These are phyloP conservation scores for Caligus rogercresseyi DNA, from an alignment of 1,140 invertebrate species.

Conservation along the genomic window DNA sequence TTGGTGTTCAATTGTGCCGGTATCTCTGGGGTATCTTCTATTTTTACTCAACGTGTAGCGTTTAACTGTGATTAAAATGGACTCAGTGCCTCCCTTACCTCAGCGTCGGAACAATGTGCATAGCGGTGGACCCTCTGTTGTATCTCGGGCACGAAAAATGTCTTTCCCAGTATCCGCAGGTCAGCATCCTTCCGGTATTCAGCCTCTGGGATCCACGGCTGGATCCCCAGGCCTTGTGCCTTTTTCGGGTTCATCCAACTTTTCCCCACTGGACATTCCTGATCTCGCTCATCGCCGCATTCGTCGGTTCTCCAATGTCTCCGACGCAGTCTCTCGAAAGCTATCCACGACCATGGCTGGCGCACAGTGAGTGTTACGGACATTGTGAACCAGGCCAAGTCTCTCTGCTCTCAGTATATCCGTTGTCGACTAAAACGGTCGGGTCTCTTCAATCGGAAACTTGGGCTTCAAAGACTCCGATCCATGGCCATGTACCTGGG, in stretches of 20 bases:
- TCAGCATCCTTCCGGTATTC: neutral
- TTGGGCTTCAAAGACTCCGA: constrained; percentile 45
- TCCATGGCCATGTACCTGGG: constrained; percentile 35
- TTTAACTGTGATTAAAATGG: no score
- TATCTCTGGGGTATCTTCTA: no score
- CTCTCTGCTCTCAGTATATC: constrained; percentile 45
- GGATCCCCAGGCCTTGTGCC: neutral
- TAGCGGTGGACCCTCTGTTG: neutral
- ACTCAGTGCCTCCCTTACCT: neutral
- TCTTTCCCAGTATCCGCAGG: neutral
- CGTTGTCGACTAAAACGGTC: constrained; percentile 42
- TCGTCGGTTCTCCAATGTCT: constrained; percentile 46
- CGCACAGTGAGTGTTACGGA: constrained; percentile 28
- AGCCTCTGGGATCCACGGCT: neutral
- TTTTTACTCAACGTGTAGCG: no score
- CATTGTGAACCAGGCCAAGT: constrained; percentile 35
- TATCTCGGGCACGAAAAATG: neutral
- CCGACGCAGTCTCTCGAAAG: constrained; percentile 44
- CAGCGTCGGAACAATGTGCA: neutral
- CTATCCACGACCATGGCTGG: constrained; percentile 52
- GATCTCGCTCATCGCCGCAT: constrained; percentile 26
- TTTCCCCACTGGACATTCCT: neutral
- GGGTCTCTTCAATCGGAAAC: constrained; percentile 44
- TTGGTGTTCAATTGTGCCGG: no score
- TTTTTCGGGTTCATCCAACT: neutral